A percentile compares a stretch with the other conserved stretches of the same genome.
These are phyloP conservation scores for Sicus ferrugineus DNA, from an alignment of 2,888 invertebrate genomes.

Conservation along the genomic window DNA sequence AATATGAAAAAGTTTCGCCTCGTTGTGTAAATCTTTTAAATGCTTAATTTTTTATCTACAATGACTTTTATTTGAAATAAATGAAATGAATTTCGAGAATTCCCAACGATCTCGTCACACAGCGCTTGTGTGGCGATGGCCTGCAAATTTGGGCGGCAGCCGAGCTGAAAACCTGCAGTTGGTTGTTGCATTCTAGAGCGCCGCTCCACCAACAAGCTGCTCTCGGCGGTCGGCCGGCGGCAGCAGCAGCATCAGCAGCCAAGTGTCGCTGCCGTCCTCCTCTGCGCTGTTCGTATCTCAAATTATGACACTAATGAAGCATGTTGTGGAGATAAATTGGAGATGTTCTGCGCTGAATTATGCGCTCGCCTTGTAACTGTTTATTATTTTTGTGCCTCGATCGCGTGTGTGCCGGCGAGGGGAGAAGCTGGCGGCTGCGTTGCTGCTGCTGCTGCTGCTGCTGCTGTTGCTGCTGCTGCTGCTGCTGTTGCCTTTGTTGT, in stretches of 20 bases:
- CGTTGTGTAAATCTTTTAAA: too few relatives aligned
- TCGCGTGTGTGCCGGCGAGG: neutral
- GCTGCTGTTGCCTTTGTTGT: too few relatives aligned
- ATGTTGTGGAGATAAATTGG: slow-evolving; percentile 42
- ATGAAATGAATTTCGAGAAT: too few relatives aligned
- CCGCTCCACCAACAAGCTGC: too few relatives aligned
- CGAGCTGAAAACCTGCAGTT: neutral
- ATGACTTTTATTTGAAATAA: neutral
- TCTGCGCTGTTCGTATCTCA: slow-evolving; percentile 17
- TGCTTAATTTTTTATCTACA: too few relatives aligned
- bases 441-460: too few relatives aligned
- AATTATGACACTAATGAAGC: slow-evolving; percentile 41
- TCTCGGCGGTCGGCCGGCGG: too few relatives aligned
- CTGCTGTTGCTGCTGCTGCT: slow-evolving; percentile 2
- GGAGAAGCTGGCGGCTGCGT: too few relatives aligned
- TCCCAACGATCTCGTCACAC: too few relatives aligned
- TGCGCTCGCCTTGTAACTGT: slow-evolving; percentile 32
- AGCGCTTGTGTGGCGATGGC: too few relatives aligned
- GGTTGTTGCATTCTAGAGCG: neutral
- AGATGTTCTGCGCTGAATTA: slow-evolving; percentile 38
- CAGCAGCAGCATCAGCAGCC: neutral
- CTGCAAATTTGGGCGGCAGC: neutral
- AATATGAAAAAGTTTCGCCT: too few relatives aligned
- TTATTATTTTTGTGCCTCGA: slow-evolving; percentile 8
- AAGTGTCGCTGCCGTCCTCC: neutral